phyloP scores from a whole-genome alignment of 2,113 vertebrate genomes.

The Rhipidura dahli region DNA sequence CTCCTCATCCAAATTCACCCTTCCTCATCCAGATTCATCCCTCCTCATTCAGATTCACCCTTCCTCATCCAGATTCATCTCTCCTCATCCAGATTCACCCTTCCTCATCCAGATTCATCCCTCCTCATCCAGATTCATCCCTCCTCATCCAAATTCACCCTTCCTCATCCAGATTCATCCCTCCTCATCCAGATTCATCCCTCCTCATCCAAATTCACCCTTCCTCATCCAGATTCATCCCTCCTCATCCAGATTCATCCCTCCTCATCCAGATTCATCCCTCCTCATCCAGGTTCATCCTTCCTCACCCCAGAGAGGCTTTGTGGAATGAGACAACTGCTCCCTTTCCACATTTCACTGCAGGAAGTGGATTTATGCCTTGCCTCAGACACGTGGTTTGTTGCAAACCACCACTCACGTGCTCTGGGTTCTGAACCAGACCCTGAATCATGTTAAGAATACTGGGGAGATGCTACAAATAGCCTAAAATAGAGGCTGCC shows the following conservation, averaged over 20 bases:
- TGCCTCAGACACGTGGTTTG: background rate
- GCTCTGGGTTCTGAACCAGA: background rate
- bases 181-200: background rate
- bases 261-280: fast-evolving
- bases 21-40: fast-evolving
- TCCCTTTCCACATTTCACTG: background rate
- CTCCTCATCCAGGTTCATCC: background rate
- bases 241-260: fast-evolving
- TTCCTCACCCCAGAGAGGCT: background rate
- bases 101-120: background rate
- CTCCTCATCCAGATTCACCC: fast-evolving
- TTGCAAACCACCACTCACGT: background rate
- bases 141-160: fast-evolving
- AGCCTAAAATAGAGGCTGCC: background rate
- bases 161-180: fast-evolving
- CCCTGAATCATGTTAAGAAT: background rate
- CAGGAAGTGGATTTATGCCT: background rate
- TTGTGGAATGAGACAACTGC: background rate
- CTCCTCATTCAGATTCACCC: fast-evolving
- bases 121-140: fast-evolving
- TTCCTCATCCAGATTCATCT: fast-evolving
- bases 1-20: background rate
- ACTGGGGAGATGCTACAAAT: background rate
- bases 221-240: background rate
- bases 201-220: fast-evolving